Evolutionary conservation across 2,888 invertebrate genomes (phyloP).

Genomic region (Ichneumoninae sp.): DNA sequence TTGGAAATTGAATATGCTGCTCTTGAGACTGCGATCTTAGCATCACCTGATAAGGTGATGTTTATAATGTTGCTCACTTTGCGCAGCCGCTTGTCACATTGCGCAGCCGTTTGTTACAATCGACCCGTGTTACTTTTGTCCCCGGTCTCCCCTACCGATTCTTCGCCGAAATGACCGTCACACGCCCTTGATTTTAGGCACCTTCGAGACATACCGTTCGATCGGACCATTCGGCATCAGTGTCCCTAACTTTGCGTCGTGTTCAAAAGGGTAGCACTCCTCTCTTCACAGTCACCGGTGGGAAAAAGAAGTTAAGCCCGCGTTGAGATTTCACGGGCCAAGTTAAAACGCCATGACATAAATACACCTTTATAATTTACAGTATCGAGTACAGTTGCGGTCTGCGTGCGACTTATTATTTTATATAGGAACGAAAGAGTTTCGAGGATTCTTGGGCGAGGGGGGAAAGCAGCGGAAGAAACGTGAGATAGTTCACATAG

Average conservation of each 20-base stretch:
- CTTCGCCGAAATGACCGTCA: no score
- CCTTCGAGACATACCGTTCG: no score
- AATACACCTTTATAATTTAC: not conserved
- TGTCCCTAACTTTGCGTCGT: not conserved
- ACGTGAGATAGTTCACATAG: conserved; percentile 18
- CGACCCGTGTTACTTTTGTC: no score
- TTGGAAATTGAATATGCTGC: no score
- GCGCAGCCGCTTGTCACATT: no score
- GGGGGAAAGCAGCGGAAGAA: not conserved
- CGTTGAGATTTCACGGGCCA: not conserved
- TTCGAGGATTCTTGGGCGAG: not conserved
- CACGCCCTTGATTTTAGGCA: not conserved
- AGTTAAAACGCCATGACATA: not conserved
- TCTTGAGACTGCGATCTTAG: no score
- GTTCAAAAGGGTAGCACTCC: not conserved
- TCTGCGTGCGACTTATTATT: not conserved
- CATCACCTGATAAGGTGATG: no score
- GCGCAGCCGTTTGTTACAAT: no score
- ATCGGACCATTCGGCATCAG: no score
- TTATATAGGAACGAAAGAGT: not conserved
- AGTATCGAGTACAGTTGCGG: not conserved
- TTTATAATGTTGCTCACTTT: no score
- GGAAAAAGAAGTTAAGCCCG: not conserved
- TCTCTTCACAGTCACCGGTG: no score
- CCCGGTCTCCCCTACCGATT: no score